Evolutionary conservation across 2,888 invertebrate genomes (phyloP), one percentile per base, ranked within the genome.

Genomic region (Plebejus argus): DNA sequence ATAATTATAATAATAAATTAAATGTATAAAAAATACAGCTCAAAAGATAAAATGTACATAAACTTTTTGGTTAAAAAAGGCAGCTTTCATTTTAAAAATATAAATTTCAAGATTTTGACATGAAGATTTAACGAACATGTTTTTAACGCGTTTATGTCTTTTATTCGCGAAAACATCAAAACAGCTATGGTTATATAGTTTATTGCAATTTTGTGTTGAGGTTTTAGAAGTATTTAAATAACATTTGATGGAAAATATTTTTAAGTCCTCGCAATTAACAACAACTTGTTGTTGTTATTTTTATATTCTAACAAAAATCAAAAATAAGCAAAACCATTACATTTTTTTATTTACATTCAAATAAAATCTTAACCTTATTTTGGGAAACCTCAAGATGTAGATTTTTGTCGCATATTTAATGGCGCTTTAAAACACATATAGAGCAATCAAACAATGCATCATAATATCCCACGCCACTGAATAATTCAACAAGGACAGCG

Each of bases 401-500:
- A 28, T 74, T 53, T 53, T 53, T 72, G 2, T 53, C 18, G 28
- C 49, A 72, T 72, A 72, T 23, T 45, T 49, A 28, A 71, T 71
- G 71, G 10, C 39, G n/a, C 39, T 71, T 71, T 39, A 71, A 66
- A 61, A 66, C 23, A 71, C 35, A 39, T 39, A 39, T 39, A 71
- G 39, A 71, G 71, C 39, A 39, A 71, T 74, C 23, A 74, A 12
- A 74, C 74, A 74, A 74, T 74, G 53, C 74, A 74, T 74, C 15
- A 74, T 74, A 49, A 74, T 74, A 49, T 28, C 49, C 74, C 74
- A 74, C 74, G 74, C 74, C 20, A 0, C 28, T 74, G 74, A 74
- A 74, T 74, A 18, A 74, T 74, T 74, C 74, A 74, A 74, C 74
- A 53, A 74, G 74, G 74, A 74, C 53, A 49, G 74, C 23, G 45